Conservation (phyloP, 2,888 invertebrate species). For the Epinotia nisella region DNA sequence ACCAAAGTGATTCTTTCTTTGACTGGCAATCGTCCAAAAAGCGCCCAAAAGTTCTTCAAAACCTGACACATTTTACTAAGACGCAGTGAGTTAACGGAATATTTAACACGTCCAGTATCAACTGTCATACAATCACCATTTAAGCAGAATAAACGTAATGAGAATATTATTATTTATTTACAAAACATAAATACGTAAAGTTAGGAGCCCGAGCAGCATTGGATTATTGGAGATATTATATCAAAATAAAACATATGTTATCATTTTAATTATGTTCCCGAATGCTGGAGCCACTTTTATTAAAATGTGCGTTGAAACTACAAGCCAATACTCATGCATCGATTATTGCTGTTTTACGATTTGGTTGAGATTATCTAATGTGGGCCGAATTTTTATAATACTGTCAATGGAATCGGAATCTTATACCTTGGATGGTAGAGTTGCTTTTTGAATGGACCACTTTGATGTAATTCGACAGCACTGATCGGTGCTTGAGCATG, state of each 20-base stretch:
- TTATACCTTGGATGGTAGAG: no score
- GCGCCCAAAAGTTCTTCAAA: not conserved
- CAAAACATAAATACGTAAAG: not conserved
- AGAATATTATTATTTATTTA: not conserved
- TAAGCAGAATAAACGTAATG: not conserved
- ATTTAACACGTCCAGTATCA: not conserved
- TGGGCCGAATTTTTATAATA: no score
- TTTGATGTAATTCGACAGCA: no score
- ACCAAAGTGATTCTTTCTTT: no score
- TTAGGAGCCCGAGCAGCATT: not conserved
- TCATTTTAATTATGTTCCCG: not conserved
- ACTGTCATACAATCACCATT: not conserved
- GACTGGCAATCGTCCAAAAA: no score
- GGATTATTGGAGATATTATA: not conserved
- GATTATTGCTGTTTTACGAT: no score
- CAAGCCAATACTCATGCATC: no score
- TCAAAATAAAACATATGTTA: constrained; percentile 1
- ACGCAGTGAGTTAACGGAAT: not conserved
- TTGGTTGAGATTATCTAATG: no score
- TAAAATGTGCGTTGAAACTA: not conserved
- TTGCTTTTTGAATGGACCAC: no score
- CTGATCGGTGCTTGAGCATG: no score
- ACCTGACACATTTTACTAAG: not conserved
- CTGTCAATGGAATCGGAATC: no score
- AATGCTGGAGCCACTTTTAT: not conserved